These are phyloP conservation scores for Vicugna pacos DNA, from an alignment of 2,113 vertebrate genomes.

Conservation along the genomic window DNA sequence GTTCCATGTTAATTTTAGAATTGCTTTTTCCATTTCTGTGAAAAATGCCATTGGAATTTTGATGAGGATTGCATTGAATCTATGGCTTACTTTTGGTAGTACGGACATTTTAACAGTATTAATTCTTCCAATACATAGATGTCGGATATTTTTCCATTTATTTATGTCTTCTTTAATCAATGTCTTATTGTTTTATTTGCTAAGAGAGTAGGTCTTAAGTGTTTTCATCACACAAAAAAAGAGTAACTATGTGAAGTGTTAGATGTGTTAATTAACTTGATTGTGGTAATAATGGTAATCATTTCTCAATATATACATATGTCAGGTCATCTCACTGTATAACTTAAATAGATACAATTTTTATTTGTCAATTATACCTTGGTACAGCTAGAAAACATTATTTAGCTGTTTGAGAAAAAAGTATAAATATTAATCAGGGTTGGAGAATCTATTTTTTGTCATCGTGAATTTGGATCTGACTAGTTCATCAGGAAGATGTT, in stretches of 20 bases:
- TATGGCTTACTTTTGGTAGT: background rate
- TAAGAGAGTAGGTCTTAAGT: background rate
- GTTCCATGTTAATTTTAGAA: background rate
- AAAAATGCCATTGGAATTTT: conserved; percentile 18
- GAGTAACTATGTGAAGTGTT: background rate
- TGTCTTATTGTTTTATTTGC: background rate
- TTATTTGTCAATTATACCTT: background rate
- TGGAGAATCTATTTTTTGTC: background rate
- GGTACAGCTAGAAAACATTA: background rate
- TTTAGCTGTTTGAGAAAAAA: background rate
- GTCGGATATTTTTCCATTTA: background rate
- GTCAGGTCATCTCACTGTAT: background rate
- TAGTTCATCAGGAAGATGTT: background rate
- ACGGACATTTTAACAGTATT: background rate
- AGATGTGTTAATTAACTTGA: background rate
- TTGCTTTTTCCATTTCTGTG: background rate
- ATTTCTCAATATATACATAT: background rate
- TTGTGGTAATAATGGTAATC: background rate
- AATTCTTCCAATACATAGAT: background rate
- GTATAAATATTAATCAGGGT: background rate
- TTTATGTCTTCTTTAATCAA: background rate
- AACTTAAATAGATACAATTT: background rate
- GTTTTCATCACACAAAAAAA: background rate
- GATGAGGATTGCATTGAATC: background rate
- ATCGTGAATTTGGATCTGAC: background rate